Conservation (phyloP, 2,888 invertebrate species). For the Rhynchonema sp. region DNA sequence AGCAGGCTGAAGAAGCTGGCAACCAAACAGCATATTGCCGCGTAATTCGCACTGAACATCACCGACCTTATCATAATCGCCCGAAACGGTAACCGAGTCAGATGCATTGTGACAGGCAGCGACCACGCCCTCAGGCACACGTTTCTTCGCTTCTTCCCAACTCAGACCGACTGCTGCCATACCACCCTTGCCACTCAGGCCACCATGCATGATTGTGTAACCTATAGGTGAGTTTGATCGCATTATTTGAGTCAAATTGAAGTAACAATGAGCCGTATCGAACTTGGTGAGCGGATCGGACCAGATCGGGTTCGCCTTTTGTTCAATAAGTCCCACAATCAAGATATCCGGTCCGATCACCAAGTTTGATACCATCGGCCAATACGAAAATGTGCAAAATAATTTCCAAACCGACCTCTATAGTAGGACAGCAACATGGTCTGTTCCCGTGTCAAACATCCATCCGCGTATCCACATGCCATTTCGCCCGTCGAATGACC, state of each 20-base stretch:
- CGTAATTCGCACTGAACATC: too few relatives aligned
- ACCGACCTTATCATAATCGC: slow-evolving; percentile 26
- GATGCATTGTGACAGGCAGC: slow-evolving; percentile 78
- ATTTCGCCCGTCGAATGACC: slow-evolving; percentile 78
- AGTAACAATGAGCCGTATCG: too few relatives aligned
- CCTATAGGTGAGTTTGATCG: too few relatives aligned
- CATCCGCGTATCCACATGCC: slow-evolving; percentile 85
- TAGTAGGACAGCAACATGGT: slow-evolving; percentile 76
- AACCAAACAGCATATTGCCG: too few relatives aligned
- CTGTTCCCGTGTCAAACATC: slow-evolving; percentile 73
- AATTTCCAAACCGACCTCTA: slow-evolving; percentile 41
- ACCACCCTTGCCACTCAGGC: slow-evolving; percentile 29
- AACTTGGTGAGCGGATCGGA: too few relatives aligned
- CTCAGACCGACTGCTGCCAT: slow-evolving; percentile 71
- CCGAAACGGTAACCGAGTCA: slow-evolving; percentile 78
- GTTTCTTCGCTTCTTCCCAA: slow-evolving; percentile 54
- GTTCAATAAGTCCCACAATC: too few relatives aligned
- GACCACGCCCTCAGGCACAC: slow-evolving; percentile 52
- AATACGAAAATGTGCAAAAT: too few relatives aligned
- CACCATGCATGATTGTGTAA: slow-evolving; percentile 24
- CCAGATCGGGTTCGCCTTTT: too few relatives aligned
- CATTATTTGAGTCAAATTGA: too few relatives aligned
- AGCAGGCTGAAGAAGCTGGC: too few relatives aligned
- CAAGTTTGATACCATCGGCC: too few relatives aligned
- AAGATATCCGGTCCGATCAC: too few relatives aligned